Conservation (phyloP, 2,113 vertebrate genomes). For the Rynchops niger region DNA sequence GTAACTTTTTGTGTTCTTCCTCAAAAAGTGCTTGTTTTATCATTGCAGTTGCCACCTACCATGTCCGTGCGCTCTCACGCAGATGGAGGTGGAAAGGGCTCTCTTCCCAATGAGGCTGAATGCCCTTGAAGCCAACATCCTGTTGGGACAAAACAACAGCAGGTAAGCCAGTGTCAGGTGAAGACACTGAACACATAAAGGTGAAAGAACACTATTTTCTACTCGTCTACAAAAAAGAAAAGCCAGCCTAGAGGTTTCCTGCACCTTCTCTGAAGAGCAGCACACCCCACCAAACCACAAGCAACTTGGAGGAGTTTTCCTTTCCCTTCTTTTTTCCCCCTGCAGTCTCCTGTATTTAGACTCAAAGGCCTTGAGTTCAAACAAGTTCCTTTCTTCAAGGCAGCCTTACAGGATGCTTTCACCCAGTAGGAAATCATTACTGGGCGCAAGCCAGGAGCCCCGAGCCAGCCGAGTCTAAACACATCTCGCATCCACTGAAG, state of each 20-base stretch:
- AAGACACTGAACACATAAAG: fast-evolving
- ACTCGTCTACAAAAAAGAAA: fast-evolving
- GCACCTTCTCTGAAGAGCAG: not conserved
- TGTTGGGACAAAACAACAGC: conserved; percentile 33
- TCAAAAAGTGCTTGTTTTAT: too few relatives aligned
- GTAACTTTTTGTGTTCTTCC: not conserved
- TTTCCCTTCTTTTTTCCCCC: not conserved
- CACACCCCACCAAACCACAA: not conserved
- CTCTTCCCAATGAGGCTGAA: conserved; percentile 85
- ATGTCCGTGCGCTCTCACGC: conserved; percentile 83
- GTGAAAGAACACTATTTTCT: fast-evolving
- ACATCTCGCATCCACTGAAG: fast-evolving
- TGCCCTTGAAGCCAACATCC: conserved; percentile 89
- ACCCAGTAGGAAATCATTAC: fast-evolving
- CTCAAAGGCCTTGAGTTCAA: not conserved
- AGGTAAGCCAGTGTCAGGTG: not conserved
- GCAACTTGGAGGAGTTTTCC: not conserved
- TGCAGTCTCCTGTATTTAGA: fast-evolving
- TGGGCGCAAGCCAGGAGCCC: not conserved
- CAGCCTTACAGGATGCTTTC: fast-evolving
- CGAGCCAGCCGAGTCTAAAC: fast-evolving
- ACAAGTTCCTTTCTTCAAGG: not conserved
- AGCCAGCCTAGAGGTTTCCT: fast-evolving
- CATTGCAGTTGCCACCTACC: conserved; percentile 44
- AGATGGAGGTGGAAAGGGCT: conserved; percentile 86